Evolutionary conservation across 1,140 invertebrate species (phyloP).

Genomic region (Pissodes strobi): DNA sequence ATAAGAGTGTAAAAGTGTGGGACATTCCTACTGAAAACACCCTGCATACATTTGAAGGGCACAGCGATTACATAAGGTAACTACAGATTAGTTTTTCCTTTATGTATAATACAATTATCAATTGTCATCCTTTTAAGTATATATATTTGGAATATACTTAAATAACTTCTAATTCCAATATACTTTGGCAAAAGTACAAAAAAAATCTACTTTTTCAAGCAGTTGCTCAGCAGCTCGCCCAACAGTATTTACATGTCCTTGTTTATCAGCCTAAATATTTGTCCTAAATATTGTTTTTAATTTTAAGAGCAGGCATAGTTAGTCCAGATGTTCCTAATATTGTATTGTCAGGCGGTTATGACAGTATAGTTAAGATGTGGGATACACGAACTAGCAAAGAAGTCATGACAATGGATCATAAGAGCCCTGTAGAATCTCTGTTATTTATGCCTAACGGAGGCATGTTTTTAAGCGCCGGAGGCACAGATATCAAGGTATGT

Average conservation of each 20-base stretch:
- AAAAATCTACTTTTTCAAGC: too few relatives aligned
- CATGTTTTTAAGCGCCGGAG: conserved; percentile 89
- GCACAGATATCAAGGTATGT: conserved; percentile 76
- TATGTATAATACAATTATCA: too few relatives aligned
- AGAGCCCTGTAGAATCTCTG: conserved; percentile 87
- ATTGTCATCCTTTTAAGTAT: too few relatives aligned
- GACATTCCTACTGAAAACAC: conserved; percentile 84
- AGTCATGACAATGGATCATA: conserved; percentile 82
- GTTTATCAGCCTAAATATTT: too few relatives aligned
- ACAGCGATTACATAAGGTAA: conserved; percentile 74
- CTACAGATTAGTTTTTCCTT: too few relatives aligned
- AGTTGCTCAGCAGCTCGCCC: too few relatives aligned
- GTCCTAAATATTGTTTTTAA: background rate
- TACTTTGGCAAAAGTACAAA: too few relatives aligned
- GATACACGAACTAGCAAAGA: conserved; percentile 78
- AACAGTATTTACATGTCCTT: too few relatives aligned
- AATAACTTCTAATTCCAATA: too few relatives aligned
- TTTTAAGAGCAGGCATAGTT: conserved; percentile 71
- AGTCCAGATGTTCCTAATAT: conserved; percentile 77
- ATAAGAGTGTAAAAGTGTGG: conserved; percentile 87
- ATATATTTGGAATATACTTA: too few relatives aligned
- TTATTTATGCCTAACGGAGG: conserved; percentile 88
- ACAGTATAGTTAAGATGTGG: conserved; percentile 87
- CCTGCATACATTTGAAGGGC: conserved; percentile 67
- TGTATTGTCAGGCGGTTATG: conserved; percentile 89